These are phyloP conservation scores for Phyllostomus hastatus DNA, from an alignment of 2,113 vertebrate species.

Conservation along the genomic window DNA sequence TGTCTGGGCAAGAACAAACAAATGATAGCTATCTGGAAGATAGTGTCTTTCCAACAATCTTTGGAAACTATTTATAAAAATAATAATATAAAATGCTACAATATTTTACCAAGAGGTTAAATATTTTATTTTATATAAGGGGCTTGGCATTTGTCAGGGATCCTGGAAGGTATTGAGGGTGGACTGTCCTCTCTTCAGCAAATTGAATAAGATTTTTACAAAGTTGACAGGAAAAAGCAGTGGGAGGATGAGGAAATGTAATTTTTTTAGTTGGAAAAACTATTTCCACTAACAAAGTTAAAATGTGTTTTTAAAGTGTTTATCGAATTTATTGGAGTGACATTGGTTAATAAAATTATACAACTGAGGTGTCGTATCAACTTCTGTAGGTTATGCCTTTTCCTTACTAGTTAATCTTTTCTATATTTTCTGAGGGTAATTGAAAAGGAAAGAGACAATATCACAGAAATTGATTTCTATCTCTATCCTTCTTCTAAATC, in stretches of 20 bases:
- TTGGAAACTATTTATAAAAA: neutral
- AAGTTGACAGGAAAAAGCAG: neutral
- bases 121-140: neutral
- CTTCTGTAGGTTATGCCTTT: neutral
- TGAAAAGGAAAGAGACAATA: neutral
- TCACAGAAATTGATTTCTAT: neutral
- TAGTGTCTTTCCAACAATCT: neutral
- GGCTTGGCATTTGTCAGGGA: neutral
- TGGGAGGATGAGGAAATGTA: neutral
- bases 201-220: neutral
- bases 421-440: neutral
- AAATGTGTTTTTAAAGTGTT: neutral
- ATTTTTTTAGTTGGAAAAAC: neutral
- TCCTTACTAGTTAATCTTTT: neutral
- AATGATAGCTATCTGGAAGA: neutral
- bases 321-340: neutral
- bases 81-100: neutral
- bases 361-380: neutral
- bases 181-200: neutral
- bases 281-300: neutral
- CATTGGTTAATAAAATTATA: neutral
- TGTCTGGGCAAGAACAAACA: neutral
- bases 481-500: neutral
- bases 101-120: neutral
- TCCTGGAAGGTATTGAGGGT: neutral